A percentile compares a stretch with the other conserved stretches of the same genome.
Conservation (phyloP, 2,888 invertebrate genomes). For the Heliconius sara region DNA sequence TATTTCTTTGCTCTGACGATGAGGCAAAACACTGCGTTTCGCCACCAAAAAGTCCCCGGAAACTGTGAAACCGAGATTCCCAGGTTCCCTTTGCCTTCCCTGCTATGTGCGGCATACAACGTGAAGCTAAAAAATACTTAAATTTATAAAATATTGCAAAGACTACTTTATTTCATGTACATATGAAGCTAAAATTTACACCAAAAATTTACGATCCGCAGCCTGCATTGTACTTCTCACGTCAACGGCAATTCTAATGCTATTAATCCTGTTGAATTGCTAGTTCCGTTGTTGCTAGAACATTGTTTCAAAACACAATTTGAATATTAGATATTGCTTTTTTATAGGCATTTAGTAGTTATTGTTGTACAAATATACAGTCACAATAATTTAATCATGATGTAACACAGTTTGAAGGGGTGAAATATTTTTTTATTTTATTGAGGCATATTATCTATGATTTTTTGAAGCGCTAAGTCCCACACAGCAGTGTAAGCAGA, state of each 20-base stretch:
- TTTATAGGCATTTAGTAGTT: neutral
- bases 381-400: too few relatives aligned
- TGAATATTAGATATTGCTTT: constrained; percentile 23
- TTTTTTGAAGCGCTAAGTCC: too few relatives aligned
- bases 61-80: neutral
- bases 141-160: neutral
- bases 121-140: too few relatives aligned
- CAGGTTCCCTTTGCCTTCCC: neutral
- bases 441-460: too few relatives aligned
- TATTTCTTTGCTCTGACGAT: too few relatives aligned
- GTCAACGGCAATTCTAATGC: constrained; percentile 47
- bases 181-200: constrained; percentile 28
- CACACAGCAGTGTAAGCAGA: too few relatives aligned
- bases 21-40: too few relatives aligned
- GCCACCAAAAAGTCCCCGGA: too few relatives aligned
- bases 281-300: constrained; percentile 39
- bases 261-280: constrained; percentile 49
- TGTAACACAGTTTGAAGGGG: too few relatives aligned
- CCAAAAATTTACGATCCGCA: constrained; percentile 38
- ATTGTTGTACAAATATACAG: neutral
- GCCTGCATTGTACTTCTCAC: constrained; percentile 41
- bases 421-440: too few relatives aligned
- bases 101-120: neutral
- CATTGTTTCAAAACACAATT: constrained; percentile 38
- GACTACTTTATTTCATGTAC: constrained; percentile 1